Conservation (phyloP, 53 echinoderm and acorn worm genomes). For the Stichopus horrens region DNA sequence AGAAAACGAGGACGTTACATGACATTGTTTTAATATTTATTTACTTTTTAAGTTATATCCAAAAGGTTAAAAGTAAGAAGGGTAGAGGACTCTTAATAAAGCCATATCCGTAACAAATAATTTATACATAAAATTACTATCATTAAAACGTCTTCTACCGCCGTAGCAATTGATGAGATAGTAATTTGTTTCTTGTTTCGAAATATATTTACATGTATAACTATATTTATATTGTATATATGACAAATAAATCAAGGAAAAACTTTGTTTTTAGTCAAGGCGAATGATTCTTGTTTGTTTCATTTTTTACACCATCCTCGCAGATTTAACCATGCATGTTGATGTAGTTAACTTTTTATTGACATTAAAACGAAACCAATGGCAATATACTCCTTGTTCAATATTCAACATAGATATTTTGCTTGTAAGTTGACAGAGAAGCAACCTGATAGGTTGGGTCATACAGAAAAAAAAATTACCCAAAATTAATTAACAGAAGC, state of each 20-base stretch:
- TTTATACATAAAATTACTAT: background rate
- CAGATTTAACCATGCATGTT: too few relatives aligned
- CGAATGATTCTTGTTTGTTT: background rate
- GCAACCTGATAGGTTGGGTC: too few relatives aligned
- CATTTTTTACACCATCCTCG: too few relatives aligned
- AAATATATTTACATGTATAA: conserved; percentile 34
- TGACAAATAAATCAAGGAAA: background rate
- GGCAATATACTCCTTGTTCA: too few relatives aligned
- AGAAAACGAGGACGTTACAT: background rate
- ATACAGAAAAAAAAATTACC: too few relatives aligned
- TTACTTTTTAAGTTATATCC: background rate
- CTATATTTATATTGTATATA: conserved; percentile 29
- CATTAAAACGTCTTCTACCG: background rate
- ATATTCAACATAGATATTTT: too few relatives aligned
- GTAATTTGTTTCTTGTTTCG: background rate
- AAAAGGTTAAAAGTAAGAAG: too few relatives aligned
- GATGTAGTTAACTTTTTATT: too few relatives aligned
- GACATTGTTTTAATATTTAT: background rate
- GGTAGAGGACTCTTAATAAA: background rate
- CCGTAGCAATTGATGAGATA: conserved; percentile 8
- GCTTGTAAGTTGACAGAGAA: too few relatives aligned
- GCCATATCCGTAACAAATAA: background rate
- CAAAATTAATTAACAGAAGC: too few relatives aligned
- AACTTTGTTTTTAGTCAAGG: background rate
- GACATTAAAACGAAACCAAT: too few relatives aligned